These are phyloP conservation scores for Fissipunctia ypsillon DNA, from an alignment of 2,888 invertebrate species.

Conservation along the genomic window DNA sequence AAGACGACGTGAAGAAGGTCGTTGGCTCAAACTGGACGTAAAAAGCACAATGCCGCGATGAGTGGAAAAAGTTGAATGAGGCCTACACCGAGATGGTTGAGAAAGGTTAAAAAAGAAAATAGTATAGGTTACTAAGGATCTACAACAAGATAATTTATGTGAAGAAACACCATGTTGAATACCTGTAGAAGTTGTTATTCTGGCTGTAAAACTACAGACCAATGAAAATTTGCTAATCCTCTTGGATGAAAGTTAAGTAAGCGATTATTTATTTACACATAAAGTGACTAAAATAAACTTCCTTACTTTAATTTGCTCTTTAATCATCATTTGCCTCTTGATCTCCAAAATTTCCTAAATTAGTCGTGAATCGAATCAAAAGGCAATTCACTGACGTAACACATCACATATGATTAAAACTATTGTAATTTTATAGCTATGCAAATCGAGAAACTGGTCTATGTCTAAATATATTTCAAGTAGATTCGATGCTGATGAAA, in stretches of 20 bases:
- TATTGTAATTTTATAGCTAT: slow-evolving; percentile 59
- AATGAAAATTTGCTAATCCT: background rate
- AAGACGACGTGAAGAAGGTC: no score
- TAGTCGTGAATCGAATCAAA: slow-evolving; percentile 6
- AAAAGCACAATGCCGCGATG: no score
- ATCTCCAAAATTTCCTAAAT: background rate
- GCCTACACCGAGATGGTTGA: no score
- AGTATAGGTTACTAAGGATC: background rate
- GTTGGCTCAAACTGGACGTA: no score
- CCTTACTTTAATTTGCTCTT: background rate
- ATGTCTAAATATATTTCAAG: slow-evolving; percentile 33
- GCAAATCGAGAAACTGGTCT: slow-evolving; percentile 52
- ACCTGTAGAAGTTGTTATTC: background rate
- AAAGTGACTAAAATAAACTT: background rate
- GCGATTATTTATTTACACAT: background rate
- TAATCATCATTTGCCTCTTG: background rate
- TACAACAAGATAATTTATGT: background rate
- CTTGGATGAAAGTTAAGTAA: background rate
- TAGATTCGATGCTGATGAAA: slow-evolving; percentile 16
- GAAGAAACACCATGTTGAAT: background rate
- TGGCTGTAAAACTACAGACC: background rate
- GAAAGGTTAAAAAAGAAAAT: no score
- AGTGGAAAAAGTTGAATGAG: no score
- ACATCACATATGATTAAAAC: slow-evolving; percentile 16
- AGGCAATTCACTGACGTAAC: slow-evolving; percentile 13